Percentiles rank a stretch among this genome's conserved stretches.
These are phyloP conservation scores for Cyclargus thomasi DNA, from an alignment of 1,140 invertebrate species.

Conservation along the genomic window DNA sequence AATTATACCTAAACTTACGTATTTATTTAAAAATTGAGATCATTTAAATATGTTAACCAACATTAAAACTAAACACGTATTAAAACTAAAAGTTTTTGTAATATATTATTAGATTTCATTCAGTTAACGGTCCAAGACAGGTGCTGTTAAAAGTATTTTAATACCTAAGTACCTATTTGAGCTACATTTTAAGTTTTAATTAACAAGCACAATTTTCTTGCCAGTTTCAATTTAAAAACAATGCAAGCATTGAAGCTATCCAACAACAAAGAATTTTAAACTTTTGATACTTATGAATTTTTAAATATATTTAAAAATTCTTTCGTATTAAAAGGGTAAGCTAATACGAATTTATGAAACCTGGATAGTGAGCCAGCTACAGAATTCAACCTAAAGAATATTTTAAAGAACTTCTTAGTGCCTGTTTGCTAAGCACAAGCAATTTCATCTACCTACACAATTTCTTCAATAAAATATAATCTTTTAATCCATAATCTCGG, in stretches of 20 bases:
- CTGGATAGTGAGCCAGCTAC: not conserved
- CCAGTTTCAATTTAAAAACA: not conserved
- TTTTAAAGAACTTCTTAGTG: not conserved
- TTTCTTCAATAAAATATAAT: not conserved
- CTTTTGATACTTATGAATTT: not conserved
- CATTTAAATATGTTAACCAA: no score
- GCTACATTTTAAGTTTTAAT: not conserved
- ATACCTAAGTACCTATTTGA: not conserved
- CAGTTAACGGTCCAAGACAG: not conserved
- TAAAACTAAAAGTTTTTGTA: no score
- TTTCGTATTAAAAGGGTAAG: slow-evolving; percentile 1
- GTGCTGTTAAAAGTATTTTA: not conserved
- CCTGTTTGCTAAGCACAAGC: not conserved
- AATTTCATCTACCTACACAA: not conserved
- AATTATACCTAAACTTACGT: no score
- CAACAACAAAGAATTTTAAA: not conserved
- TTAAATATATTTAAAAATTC: not conserved
- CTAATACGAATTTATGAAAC: not conserved
- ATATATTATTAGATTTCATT: not conserved
- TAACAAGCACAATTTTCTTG: not conserved
- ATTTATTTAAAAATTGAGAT: no score
- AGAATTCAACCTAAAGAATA: not conserved
- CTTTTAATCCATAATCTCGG: no score
- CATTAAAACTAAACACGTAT: no score
- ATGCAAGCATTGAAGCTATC: not conserved